Evolutionary conservation across 2,113 vertebrate species (phyloP).

Genomic region (Ranitomeya imitator): DNA sequence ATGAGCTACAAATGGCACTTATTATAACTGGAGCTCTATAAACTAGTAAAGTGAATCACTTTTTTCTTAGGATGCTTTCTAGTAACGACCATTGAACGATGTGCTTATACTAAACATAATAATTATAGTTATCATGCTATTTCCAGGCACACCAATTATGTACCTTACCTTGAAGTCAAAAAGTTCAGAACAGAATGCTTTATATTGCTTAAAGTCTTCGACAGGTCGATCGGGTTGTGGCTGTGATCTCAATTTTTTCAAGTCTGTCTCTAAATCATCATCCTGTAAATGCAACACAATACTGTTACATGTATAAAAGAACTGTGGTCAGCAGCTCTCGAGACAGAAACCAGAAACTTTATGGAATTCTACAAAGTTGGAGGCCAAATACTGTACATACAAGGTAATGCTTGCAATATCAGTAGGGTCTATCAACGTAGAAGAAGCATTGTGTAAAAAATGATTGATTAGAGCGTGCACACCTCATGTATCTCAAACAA

Average conservation of each 20-base stretch:
- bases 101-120: not conserved
- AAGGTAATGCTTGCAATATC: no score
- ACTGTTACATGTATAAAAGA: not conserved
- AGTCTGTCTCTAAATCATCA: slow-evolving; percentile 88
- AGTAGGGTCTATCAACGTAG: no score
- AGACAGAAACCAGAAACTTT: no score
- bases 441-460: no score
- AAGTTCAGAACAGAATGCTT: slow-evolving; percentile 79
- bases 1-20: not conserved
- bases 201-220: slow-evolving; percentile 80
- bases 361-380: no score
- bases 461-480: no score
- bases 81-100: not conserved
- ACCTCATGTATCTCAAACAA: no score
- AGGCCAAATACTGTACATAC: no score
- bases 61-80: not conserved
- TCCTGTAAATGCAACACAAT: slow-evolving; percentile 70
- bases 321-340: no score
- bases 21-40: not conserved
- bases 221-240: slow-evolving; percentile 75
- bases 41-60: not conserved
- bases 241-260: slow-evolving; percentile 73
- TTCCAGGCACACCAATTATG: not conserved
- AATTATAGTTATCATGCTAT: not conserved
- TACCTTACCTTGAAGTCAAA: slow-evolving; percentile 77